Conservation (phyloP, 2,797 vertebrate species). For the Cyprinodon diabolis region DNA sequence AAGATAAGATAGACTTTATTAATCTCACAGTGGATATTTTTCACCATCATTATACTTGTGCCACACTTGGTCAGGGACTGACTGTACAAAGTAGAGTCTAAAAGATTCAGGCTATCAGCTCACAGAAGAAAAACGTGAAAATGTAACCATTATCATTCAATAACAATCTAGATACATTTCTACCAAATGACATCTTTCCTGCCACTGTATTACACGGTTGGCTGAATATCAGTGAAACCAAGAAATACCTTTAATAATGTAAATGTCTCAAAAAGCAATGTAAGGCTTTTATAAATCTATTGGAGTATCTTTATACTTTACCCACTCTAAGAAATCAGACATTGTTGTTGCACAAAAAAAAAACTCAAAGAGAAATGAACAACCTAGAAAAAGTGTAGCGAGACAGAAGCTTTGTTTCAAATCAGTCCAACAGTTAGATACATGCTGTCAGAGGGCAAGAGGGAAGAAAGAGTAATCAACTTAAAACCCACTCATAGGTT, state of each 20-base stretch:
- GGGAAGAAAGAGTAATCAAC: constrained; percentile 42
- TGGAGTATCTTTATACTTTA: not conserved
- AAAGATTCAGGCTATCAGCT: not conserved
- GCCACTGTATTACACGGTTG: constrained; percentile 4
- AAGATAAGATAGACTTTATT: too few relatives aligned
- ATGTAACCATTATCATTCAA: not conserved
- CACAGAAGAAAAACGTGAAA: not conserved
- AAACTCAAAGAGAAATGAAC: constrained; percentile 28
- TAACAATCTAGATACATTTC: not conserved
- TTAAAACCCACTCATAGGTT: constrained; percentile 37
- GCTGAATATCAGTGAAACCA: not conserved
- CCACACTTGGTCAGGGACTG: not conserved
- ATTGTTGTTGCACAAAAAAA: constrained; percentile 18
- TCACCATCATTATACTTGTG: too few relatives aligned
- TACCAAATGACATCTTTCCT: not conserved
- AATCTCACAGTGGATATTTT: too few relatives aligned
- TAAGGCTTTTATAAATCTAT: constrained; percentile 3
- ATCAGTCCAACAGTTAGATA: constrained; percentile 26
- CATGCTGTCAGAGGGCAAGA: constrained; percentile 53
- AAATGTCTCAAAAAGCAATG: constrained; percentile 1
- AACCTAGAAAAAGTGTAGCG: constrained; percentile 16
- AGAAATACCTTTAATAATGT: not conserved
- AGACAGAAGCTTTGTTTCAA: constrained; percentile 30
- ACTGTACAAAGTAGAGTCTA: not conserved
- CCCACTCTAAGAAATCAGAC: constrained; percentile 13